phyloP scores from a whole-genome alignment of 2,113 vertebrate genomes.

The Nothoprocta perdicaria region DNA sequence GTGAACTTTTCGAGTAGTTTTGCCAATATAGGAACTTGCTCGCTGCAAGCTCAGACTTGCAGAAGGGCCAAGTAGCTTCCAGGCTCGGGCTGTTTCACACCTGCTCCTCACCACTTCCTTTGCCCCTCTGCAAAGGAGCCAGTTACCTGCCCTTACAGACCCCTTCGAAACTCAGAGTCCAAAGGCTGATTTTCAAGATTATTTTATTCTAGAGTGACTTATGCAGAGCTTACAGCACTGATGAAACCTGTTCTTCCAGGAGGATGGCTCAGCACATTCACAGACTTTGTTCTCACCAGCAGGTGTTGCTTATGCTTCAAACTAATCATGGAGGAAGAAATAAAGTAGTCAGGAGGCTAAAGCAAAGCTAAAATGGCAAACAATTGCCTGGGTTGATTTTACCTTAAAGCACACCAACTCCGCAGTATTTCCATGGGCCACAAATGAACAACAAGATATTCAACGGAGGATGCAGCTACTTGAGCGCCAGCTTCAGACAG shows the following conservation, averaged over 20 bases:
- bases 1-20: neutral
- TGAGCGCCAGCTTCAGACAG: neutral
- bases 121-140: neutral
- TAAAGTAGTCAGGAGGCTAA: neutral
- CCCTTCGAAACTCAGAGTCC: neutral
- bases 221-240: neutral
- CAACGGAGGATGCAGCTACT: rapidly evolving
- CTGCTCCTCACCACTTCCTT: neutral
- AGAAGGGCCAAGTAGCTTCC: neutral
- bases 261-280: constrained; percentile 4
- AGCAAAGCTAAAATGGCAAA: neutral
- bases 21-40: neutral
- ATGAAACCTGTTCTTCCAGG: constrained; percentile 31
- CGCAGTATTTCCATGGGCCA: neutral
- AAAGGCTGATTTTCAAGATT: neutral
- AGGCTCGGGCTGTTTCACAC: neutral
- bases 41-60: neutral
- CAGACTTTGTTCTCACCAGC: constrained; percentile 30
- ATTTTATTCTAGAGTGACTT: neutral
- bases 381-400: neutral
- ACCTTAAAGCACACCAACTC: neutral
- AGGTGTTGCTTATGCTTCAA: constrained; percentile 61
- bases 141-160: neutral
- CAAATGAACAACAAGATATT: rapidly evolving
- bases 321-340: neutral